Evolutionary conservation across 2,888 invertebrate species (phyloP).

Genomic region (Vesta saturnalis): DNA sequence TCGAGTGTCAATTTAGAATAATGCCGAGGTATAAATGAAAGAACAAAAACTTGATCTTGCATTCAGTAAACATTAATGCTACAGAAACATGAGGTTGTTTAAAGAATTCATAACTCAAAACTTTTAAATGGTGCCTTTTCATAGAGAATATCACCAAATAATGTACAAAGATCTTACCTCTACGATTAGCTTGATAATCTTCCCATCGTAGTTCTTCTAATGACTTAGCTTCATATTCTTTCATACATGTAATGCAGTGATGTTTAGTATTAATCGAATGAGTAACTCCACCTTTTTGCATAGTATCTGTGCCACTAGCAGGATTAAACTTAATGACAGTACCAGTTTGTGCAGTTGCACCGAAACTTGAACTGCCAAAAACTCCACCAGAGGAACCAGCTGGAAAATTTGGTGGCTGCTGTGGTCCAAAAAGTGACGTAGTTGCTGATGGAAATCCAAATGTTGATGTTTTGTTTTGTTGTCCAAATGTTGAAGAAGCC

Average conservation of each 20-base stretch:
- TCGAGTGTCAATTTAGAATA: too few relatives aligned
- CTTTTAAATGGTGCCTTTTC: too few relatives aligned
- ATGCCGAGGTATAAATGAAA: too few relatives aligned
- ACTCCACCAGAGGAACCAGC: constrained; percentile 55
- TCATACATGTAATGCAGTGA: constrained; percentile 98
- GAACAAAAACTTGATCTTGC: too few relatives aligned
- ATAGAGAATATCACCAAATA: too few relatives aligned
- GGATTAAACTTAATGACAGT: constrained; percentile 89
- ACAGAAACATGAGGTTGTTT: too few relatives aligned
- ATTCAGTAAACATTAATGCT: too few relatives aligned
- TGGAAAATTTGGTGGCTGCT: constrained; percentile 57
- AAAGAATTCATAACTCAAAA: too few relatives aligned
- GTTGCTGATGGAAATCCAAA: constrained; percentile 60
- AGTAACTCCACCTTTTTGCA: constrained; percentile 87
- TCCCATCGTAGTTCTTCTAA: constrained; percentile 94
- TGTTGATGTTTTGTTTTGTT: constrained; percentile 65
- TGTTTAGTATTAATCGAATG: constrained; percentile 92
- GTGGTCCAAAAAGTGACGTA: constrained; percentile 45
- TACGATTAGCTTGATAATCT: constrained; percentile 91
- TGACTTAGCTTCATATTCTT: constrained; percentile 95
- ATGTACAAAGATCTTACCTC: too few relatives aligned
- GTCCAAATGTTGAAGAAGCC: constrained; percentile 62
- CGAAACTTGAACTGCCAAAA: constrained; percentile 64
- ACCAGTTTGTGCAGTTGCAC: constrained; percentile 67
- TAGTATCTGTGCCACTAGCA: constrained; percentile 88